Evolutionary conservation across 2,113 vertebrate species (phyloP).

Genomic region (Leucopsar rothschildi): DNA sequence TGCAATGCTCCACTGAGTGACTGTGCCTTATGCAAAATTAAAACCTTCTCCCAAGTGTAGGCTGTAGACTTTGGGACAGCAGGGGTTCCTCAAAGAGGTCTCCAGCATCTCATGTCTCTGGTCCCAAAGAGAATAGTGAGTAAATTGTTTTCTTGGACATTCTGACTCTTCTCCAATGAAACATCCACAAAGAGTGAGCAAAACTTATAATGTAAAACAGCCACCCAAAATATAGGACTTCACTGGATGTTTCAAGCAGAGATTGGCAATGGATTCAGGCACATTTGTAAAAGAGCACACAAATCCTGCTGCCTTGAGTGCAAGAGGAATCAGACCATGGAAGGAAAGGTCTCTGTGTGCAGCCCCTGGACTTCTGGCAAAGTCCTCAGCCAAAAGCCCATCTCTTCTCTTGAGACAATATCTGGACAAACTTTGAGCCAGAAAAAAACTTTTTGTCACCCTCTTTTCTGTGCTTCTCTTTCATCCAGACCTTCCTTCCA

Average conservation of each 20-base stretch:
- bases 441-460: neutral
- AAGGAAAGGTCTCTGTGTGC: neutral
- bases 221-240: neutral
- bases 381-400: neutral
- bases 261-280: fast-evolving
- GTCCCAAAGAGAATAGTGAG: neutral
- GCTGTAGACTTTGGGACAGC: neutral
- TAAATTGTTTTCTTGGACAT: neutral
- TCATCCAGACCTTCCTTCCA: neutral
- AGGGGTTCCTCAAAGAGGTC: neutral
- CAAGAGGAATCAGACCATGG: neutral
- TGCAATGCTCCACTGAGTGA: neutral
- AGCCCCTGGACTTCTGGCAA: neutral
- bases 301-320: neutral
- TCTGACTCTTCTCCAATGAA: neutral
- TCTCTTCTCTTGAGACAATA: neutral
- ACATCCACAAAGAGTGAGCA: neutral
- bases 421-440: neutral
- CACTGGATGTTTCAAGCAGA: neutral
- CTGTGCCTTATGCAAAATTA: neutral
- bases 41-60: neutral
- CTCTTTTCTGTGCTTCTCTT: neutral
- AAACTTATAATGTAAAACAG: neutral
- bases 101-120: neutral
- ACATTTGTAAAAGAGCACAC: neutral